Evolutionary conservation across 2,888 invertebrate genomes (phyloP).

Genomic region (Drosophila prostipennis): DNA sequence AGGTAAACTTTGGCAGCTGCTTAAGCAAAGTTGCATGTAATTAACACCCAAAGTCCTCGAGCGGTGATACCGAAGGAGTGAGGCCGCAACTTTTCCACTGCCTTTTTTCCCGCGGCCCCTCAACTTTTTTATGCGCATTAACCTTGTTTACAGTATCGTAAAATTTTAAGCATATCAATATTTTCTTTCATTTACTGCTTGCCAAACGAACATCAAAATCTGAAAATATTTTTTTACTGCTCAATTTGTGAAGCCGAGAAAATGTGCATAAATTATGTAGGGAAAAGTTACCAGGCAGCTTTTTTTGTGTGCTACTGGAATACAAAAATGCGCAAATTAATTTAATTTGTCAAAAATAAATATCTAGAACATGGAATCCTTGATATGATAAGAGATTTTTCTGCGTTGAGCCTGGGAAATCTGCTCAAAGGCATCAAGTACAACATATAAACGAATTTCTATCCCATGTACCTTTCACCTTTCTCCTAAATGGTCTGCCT

Average conservation of each 20-base stretch:
- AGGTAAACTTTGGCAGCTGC: constrained; percentile 58
- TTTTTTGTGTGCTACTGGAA: not conserved
- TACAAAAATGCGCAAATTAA: too few relatives aligned
- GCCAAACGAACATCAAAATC: constrained; percentile 49
- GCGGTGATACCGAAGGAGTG: constrained; percentile 37
- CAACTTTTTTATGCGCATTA: constrained; percentile 66
- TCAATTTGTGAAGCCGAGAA: constrained; percentile 63
- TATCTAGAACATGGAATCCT: too few relatives aligned
- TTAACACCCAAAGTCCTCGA: constrained; percentile 70
- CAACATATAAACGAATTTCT: constrained; percentile 5
- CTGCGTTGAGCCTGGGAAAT: not conserved
- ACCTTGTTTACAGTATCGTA: constrained; percentile 78
- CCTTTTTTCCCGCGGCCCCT: constrained; percentile 4
- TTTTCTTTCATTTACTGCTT: constrained; percentile 38
- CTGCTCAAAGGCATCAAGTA: not conserved
- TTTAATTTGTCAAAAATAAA: too few relatives aligned
- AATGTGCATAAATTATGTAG: constrained; percentile 45
- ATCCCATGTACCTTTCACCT: constrained; percentile 3
- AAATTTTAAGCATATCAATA: constrained; percentile 75
- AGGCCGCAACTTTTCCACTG: not conserved
- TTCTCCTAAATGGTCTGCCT: constrained; percentile 7
- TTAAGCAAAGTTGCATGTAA: constrained; percentile 71
- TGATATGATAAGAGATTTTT: not conserved
- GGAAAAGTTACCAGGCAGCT: not conserved
- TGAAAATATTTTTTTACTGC: constrained; percentile 59